Evolutionary conservation across 2,888 invertebrate genomes (phyloP).

Genomic region (Hydrotaea diabolus): DNA sequence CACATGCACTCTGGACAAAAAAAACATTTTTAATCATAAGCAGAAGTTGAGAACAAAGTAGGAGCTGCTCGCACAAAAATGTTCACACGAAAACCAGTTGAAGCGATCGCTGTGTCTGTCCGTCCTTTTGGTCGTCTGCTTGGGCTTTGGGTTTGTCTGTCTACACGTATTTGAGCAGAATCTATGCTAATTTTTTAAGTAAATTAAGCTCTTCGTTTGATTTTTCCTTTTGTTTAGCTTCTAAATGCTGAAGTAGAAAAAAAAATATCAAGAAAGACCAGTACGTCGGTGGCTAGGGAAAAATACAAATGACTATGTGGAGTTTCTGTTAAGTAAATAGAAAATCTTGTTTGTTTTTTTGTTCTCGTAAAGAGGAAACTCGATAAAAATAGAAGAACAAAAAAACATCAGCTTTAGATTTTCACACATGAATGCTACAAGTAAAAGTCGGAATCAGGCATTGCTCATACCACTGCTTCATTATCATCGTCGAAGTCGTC

Average conservation of each 20-base stretch:
- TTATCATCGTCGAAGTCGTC: not conserved
- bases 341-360: slow-evolving; percentile 36
- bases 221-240: not conserved
- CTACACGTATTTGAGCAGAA: not conserved
- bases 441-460: slow-evolving; percentile 47
- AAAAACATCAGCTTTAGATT: slow-evolving; percentile 27
- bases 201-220: slow-evolving; percentile 30
- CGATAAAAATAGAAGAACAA: not conserved
- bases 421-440: slow-evolving; percentile 61
- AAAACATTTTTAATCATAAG: not conserved
- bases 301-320: not conserved
- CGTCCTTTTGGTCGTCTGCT: not conserved
- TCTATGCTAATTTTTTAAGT: slow-evolving; percentile 45
- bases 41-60: not conserved
- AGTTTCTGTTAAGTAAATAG: slow-evolving; percentile 18
- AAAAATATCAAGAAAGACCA: not conserved
- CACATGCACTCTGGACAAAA: not conserved
- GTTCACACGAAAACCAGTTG: slow-evolving; percentile 44
- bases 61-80: not conserved
- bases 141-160: not conserved
- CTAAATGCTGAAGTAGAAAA: not conserved
- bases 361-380: not conserved
- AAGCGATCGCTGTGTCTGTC: not conserved
- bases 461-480: not conserved
- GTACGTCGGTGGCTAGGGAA: no score